Percentiles rank a stretch among this genome's conserved stretches.
phyloP scores from a whole-genome alignment of 2,113 vertebrate genomes.

The Epinephelus cyanopodus region DNA sequence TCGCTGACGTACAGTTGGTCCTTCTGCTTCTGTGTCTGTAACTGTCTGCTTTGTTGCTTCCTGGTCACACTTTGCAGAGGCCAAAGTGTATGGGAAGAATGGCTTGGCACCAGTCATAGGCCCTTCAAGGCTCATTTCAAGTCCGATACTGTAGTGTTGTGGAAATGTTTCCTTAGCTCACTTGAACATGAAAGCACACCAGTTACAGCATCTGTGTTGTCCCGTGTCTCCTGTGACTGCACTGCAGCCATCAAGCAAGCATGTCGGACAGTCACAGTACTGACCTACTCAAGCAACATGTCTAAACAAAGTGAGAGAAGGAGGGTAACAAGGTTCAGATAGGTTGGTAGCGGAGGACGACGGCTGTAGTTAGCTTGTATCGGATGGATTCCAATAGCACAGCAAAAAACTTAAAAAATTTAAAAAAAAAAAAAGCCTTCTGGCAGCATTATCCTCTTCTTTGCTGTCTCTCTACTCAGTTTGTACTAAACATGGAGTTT shows the following conservation, averaged over 20 bases:
- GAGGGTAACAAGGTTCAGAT: not conserved
- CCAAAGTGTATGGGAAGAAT: constrained; percentile 68
- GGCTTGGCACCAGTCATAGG: constrained; percentile 49
- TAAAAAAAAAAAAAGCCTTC: no score
- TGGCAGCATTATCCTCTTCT: no score
- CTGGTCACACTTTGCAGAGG: constrained; percentile 69
- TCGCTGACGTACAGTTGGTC: not conserved
- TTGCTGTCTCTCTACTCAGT: no score
- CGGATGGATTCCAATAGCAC: not conserved
- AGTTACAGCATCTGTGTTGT: constrained; percentile 47
- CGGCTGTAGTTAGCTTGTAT: not conserved
- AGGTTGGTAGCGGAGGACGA: not conserved
- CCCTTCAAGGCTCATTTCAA: constrained; percentile 18
- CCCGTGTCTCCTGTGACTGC: constrained; percentile 28
- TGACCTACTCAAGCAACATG: constrained; percentile 14
- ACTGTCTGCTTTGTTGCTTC: constrained; percentile 50
- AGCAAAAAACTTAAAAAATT: not conserved
- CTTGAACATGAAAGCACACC: constrained; percentile 19
- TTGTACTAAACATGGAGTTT: no score
- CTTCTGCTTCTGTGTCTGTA: constrained; percentile 56
- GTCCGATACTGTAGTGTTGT: constrained; percentile 35
- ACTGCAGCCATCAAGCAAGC: constrained; percentile 24
- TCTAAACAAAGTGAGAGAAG: not conserved
- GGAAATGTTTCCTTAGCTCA: constrained; percentile 25
- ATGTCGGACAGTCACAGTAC: constrained; percentile 5